Base-by-base conservation (phyloP, 2,797 vertebrate species). In the Ataeniobius toweri region DNA sequence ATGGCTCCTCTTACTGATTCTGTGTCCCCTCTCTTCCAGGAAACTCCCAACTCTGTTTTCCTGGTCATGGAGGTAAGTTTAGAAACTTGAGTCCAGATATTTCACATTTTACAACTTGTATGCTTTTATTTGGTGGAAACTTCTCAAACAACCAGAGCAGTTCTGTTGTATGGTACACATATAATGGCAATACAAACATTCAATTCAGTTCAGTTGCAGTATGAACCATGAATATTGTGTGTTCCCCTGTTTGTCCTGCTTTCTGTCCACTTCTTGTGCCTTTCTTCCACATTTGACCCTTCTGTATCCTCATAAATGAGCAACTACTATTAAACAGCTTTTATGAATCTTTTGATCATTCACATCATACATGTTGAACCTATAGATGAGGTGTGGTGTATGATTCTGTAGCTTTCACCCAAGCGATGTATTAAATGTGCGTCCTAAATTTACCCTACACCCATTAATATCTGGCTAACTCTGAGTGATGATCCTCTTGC, bases 21-120 rank as follows among this genome's bases (percentile, higher is more conserved):
- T 83, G 70, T 89, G 75, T 92, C 76, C 89, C 85, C 89, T 91
- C 74, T 95, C 71, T 96, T 97, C 83, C 84, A 99, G 98, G 98
- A 99, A 96, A 96, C 96, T 50, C 96, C 98, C 81, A 98, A 95
- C 91, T 98, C 94, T 89, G 97, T 99, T 88, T 98, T 98, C 83
- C 93, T 99, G 90, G 98, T 99, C 86, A 99, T 99, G 98, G 98
- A 99, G 96, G 98, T 98, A 93, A 93, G 93, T 88, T 75, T 22
- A 83, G 65, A 83, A 71, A 77, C 14, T 1, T 41, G 65, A 73
- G 31, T 79, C 41, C 58, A 2, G 76, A 22, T 72, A 39, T 61
- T 39, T 36, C 39, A 55, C 75, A 1, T 78, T 55, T 59, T 44
- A 5, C 73, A 46, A 0, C 39, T 44, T 53, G 8, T 75, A 16